Evolutionary conservation across 1,140 invertebrate species (phyloP).

Genomic region (Habropoda laboriosa): DNA sequence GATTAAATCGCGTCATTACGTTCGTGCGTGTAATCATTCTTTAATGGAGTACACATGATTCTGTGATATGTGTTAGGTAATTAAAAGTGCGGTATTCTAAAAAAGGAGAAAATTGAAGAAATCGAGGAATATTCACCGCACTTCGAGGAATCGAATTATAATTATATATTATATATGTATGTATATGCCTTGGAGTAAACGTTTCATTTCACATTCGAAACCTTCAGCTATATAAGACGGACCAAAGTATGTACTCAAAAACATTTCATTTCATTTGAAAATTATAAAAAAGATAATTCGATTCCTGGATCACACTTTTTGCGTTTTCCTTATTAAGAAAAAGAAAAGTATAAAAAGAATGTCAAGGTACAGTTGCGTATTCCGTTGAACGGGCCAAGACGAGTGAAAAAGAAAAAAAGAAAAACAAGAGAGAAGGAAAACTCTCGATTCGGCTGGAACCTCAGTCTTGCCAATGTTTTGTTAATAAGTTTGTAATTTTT

Average conservation of each 20-base stretch:
- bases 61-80: slow-evolving; percentile 81
- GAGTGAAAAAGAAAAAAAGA: slow-evolving; percentile 2
- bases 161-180: too few relatives aligned
- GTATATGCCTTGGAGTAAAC: slow-evolving; percentile 57
- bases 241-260: background rate
- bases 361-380: background rate
- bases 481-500: slow-evolving; percentile 82
- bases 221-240: background rate
- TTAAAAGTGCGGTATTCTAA: slow-evolving; percentile 51
- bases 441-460: slow-evolving; percentile 52
- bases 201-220: background rate
- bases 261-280: background rate
- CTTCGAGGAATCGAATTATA: slow-evolving; percentile 18
- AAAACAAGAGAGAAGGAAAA: background rate
- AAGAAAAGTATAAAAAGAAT: background rate
- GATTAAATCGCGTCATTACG: slow-evolving; percentile 24
- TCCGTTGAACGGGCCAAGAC: slow-evolving; percentile 7
- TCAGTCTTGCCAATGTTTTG: slow-evolving; percentile 81
- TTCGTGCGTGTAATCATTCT: slow-evolving; percentile 30
- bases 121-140: background rate
- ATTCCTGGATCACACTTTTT: slow-evolving; percentile 6
- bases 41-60: slow-evolving; percentile 74
- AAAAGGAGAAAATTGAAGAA: background rate
- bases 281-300: background rate
- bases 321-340: background rate